Conservation (phyloP, 2,888 invertebrate genomes). For the Capitulum mitella region DNA sequence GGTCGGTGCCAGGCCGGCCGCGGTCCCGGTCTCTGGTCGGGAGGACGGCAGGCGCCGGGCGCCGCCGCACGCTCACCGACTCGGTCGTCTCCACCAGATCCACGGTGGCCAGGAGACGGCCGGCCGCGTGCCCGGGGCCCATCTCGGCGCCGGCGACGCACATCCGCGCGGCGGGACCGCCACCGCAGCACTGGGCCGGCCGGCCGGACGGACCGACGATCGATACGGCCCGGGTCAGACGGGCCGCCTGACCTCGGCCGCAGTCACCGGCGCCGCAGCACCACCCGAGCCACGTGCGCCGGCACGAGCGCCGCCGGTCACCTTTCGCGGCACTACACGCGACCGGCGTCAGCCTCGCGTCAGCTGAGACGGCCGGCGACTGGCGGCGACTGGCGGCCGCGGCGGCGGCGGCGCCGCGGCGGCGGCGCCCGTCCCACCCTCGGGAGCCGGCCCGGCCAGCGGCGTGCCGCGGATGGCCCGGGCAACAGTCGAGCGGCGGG, state of each 20-base stretch:
- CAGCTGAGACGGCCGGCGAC: neutral
- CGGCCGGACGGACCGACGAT: neutral
- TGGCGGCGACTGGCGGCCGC: neutral
- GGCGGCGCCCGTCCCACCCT: no score
- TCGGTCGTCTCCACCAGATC: no score
- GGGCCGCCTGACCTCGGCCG: neutral
- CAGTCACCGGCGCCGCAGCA: neutral
- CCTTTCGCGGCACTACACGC: neutral
- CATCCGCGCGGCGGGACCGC: neutral
- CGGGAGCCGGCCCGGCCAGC: neutral
- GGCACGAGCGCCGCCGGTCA: neutral
- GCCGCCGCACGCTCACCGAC: no score
- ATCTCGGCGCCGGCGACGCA: neutral
- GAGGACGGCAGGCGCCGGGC: no score
- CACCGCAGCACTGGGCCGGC: neutral
- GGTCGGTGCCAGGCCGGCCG: no score
- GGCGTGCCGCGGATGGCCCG: no score
- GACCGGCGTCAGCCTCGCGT: neutral
- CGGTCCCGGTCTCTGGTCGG: no score
- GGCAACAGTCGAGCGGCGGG: no score
- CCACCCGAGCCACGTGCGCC: neutral
- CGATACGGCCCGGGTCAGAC: neutral
- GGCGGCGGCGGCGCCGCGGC: neutral
- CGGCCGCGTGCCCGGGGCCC: neutral
- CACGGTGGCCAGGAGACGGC: neutral